These are phyloP conservation scores for Cliona cf. orientalis DNA, from an alignment of 37 sponge, comb jelly and placozoan species.

Conservation along the genomic window DNA sequence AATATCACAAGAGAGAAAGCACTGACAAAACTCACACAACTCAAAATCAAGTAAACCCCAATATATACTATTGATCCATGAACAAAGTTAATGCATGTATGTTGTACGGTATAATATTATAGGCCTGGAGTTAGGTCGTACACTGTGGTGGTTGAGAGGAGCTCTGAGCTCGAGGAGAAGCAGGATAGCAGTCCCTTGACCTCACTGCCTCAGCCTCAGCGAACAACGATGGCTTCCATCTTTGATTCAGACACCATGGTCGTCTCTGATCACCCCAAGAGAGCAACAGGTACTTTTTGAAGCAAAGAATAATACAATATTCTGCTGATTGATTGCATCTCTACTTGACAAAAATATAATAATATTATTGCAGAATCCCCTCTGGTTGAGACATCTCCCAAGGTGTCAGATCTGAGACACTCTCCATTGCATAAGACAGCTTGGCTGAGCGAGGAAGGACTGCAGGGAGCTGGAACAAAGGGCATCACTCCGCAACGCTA, in stretches of 20 bases:
- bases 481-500: slow-evolving; percentile 7
- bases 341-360: too few relatives aligned
- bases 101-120: not conserved
- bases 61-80: not conserved
- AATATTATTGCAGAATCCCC: too few relatives aligned
- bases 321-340: too few relatives aligned
- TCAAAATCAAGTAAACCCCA: slow-evolving; percentile 71
- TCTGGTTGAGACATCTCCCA: too few relatives aligned
- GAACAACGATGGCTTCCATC: slow-evolving; percentile 2
- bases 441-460: not conserved
- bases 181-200: not conserved
- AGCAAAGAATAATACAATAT: too few relatives aligned
- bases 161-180: not conserved
- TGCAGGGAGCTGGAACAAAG: not conserved
- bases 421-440: too few relatives aligned
- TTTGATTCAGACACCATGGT: slow-evolving; percentile 41
- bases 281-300: too few relatives aligned
- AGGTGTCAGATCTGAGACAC: too few relatives aligned
- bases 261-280: not conserved
- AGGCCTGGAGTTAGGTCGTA: slow-evolving; percentile 33
- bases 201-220: not conserved
- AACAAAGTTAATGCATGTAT: not conserved
- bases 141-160: slow-evolving; percentile 24
- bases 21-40: slow-evolving; percentile 62
- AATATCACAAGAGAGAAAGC: slow-evolving; percentile 63